A percentile compares a stretch with the other conserved stretches of the same genome.
Evolutionary conservation across 2,113 vertebrate species (phyloP).

Genomic region (Glaucomys volans): DNA sequence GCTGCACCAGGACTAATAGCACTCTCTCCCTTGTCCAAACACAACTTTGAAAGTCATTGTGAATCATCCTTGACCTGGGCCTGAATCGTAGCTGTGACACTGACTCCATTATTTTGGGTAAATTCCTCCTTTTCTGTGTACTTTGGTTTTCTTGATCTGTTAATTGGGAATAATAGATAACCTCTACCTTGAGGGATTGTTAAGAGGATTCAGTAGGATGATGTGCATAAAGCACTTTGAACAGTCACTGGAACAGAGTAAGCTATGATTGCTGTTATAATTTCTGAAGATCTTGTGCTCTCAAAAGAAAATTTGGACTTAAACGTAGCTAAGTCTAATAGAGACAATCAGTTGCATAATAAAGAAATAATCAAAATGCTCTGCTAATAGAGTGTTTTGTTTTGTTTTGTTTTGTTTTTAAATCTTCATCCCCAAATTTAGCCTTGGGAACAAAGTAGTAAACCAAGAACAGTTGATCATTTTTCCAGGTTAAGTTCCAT

Average conservation of each 20-base stretch:
- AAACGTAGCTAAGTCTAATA: neutral
- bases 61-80: neutral
- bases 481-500: conserved; percentile 60
- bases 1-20: neutral
- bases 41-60: neutral
- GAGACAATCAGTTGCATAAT: conserved; percentile 16
- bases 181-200: neutral
- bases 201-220: neutral
- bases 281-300: conserved; percentile 26
- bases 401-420: neutral
- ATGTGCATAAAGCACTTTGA: neutral
- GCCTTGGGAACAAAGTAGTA: conserved; percentile 57
- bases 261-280: conserved; percentile 1
- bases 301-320: conserved; percentile 26
- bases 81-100: neutral
- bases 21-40: neutral
- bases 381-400: neutral
- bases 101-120: neutral
- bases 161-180: conserved; percentile 20
- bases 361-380: conserved; percentile 41
- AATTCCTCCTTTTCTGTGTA: conserved; percentile 2
- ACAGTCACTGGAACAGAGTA: neutral
- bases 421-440: neutral
- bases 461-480: conserved; percentile 51
- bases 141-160: neutral